Evolutionary conservation across 2,797 vertebrate species (phyloP).

Genomic region (Meriones psammophilus): DNA sequence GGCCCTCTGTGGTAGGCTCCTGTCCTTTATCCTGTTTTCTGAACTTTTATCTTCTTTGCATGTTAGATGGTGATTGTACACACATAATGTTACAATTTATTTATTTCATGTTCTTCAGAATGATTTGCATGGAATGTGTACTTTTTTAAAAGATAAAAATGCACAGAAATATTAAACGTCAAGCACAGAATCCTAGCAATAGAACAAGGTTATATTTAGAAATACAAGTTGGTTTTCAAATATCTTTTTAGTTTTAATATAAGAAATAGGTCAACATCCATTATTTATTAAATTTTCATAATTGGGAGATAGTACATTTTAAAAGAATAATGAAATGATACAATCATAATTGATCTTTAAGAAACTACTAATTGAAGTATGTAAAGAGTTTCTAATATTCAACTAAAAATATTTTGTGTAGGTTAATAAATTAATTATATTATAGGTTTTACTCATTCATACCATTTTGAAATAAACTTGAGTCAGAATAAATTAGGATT

Average conservation of each 20-base stretch:
- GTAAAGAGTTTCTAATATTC: neutral
- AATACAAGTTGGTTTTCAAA: neutral
- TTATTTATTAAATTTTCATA: neutral
- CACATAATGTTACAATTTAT: too few species aligned
- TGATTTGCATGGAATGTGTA: neutral
- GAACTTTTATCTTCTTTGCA: neutral
- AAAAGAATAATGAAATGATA: neutral
- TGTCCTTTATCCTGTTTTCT: too few species aligned
- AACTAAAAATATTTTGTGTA: neutral
- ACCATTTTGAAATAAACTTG: slow-evolving; percentile 38
- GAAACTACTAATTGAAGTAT: neutral
- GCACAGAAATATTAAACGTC: neutral
- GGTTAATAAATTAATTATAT: neutral
- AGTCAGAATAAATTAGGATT: neutral
- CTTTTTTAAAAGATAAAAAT: neutral
- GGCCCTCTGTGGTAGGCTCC: too few species aligned
- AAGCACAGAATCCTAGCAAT: neutral
- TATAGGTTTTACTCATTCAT: slow-evolving; percentile 40
- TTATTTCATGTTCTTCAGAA: neutral
- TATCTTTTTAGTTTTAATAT: neutral
- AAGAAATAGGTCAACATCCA: neutral
- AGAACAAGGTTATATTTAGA: neutral
- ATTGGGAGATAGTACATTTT: neutral
- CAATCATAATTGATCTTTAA: neutral
- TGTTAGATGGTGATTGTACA: neutral